Conservation (phyloP, 2,797 vertebrate species). For the Fistularia commersonii region DNA sequence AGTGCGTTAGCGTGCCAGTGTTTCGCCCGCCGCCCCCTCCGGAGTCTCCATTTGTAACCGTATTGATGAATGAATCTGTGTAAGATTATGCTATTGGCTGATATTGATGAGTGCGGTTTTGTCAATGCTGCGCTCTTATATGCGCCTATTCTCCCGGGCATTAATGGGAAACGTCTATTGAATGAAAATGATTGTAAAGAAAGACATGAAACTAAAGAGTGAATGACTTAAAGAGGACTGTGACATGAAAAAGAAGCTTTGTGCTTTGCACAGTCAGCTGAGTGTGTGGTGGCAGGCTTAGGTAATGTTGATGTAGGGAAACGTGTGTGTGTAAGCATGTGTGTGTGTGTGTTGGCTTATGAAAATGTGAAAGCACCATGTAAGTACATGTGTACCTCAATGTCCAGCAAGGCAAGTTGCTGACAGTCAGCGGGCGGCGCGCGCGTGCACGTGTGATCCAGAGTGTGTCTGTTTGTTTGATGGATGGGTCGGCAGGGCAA, state of each 20-base stretch:
- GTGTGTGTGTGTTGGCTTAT: slow-evolving; percentile 11
- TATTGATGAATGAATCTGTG: slow-evolving; percentile 50
- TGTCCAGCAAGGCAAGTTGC: slow-evolving; percentile 39
- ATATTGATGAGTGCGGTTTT: slow-evolving; percentile 55
- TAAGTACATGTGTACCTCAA: slow-evolving; percentile 19
- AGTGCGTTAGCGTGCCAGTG: too few species aligned
- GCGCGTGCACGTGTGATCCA: slow-evolving; percentile 29
- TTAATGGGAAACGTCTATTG: slow-evolving; percentile 15
- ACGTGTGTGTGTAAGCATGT: slow-evolving; percentile 11
- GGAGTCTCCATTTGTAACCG: slow-evolving; percentile 20
- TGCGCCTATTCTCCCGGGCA: slow-evolving; percentile 24
- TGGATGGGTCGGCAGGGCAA: slow-evolving; percentile 91
- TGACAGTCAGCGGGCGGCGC: slow-evolving; percentile 74
- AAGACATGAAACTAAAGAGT: slow-evolving; percentile 24
- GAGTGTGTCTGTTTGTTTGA: slow-evolving; percentile 76
- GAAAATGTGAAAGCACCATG: slow-evolving; percentile 20
- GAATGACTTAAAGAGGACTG: slow-evolving; percentile 36
- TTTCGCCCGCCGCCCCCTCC: too few species aligned
- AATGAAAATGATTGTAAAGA: slow-evolving; percentile 25
- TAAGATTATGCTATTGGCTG: slow-evolving; percentile 48
- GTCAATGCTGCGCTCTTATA: slow-evolving; percentile 40
- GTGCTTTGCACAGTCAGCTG: neutral
- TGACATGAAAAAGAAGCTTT: slow-evolving; percentile 24
- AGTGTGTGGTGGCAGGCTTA: too few species aligned
- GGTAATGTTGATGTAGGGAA: neutral